Percentiles rank a stretch among this genome's conserved stretches.
Evolutionary conservation across 2,113 vertebrate species (phyloP).

Genomic region (Labeo rohita): DNA sequence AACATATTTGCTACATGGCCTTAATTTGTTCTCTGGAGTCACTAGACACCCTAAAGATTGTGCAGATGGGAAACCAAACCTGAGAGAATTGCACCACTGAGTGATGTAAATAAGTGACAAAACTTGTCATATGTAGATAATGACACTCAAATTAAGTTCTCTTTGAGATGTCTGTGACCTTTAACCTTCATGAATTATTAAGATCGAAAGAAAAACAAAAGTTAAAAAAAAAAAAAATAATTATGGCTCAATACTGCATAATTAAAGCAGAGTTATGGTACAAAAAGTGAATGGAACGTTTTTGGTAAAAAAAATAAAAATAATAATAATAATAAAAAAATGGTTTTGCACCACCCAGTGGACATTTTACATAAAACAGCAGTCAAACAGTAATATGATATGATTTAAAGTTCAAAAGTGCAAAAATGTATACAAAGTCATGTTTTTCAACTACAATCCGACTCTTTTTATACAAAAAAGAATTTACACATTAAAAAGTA

Average conservation of each 20-base stretch:
- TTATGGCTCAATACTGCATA: background rate
- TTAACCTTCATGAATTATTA: background rate
- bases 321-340: too few relatives aligned
- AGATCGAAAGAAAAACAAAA: background rate
- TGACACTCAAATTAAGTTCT: background rate
- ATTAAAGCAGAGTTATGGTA: background rate
- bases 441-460: background rate
- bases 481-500: background rate
- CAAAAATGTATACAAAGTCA: background rate
- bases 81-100: background rate
- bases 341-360: background rate
- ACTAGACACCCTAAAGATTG: background rate
- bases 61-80: background rate
- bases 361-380: background rate
- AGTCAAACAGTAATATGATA: background rate
- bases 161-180: background rate
- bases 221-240: background rate
- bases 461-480: background rate
- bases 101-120: background rate
- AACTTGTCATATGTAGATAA: background rate
- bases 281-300: background rate
- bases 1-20: constrained; percentile 13
- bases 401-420: background rate
- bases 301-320: background rate
- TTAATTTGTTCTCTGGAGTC: constrained; percentile 46